Evolutionary conservation across 92 coral and sea anemone genomes (phyloP), one percentile per base, ranked within the genome.

Genomic region (Hydrozoanthus gracilis): DNA sequence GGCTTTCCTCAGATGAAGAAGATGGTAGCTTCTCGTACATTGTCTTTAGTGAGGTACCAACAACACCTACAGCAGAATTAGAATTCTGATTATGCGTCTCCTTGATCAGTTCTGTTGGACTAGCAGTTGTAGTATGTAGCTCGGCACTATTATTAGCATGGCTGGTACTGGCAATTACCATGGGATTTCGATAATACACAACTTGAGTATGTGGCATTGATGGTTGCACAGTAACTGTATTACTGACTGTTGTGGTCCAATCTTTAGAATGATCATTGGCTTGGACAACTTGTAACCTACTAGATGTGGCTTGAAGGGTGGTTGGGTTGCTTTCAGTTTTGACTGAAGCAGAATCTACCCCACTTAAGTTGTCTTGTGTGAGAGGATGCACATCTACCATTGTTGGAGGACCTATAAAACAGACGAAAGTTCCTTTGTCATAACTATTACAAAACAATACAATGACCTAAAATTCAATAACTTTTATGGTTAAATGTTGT

Each of bases 171-270:
- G 85, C 84, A 62, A 64, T 79, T 9, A 79, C 73, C 35, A 46
- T 8, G 50, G 85, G 85, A 49, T 58, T 64, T 62, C 73, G 62
- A 35, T 64, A 79, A 64, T 79, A 79, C 54, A 79, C 13, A 3
- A 79, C 84, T 60, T 79, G 71, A n/a, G 73, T 64, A 8, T 79
- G 84, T 4, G 84, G 84, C 52, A 79, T 7, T 45, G 84, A 79
- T 39, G 84, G 84, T 7, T 79, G 84, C 12, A 79, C 84, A 64
- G 84, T 79, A 2, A 79, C 84, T 9, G 84, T 79, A 14, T 79
- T 49, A 64, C 35, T 79, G 7, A 73, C 44, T 46, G 84, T 13
- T 7, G 51, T 64, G 12, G 18, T 73, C 84, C 72, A 79, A 7
- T 45, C 27, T 15, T 51, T 27, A 48, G 73, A 79, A 44, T 18